Base-by-base conservation (phyloP, 2,797 vertebrate species). In the Danio kyathit region DNA sequence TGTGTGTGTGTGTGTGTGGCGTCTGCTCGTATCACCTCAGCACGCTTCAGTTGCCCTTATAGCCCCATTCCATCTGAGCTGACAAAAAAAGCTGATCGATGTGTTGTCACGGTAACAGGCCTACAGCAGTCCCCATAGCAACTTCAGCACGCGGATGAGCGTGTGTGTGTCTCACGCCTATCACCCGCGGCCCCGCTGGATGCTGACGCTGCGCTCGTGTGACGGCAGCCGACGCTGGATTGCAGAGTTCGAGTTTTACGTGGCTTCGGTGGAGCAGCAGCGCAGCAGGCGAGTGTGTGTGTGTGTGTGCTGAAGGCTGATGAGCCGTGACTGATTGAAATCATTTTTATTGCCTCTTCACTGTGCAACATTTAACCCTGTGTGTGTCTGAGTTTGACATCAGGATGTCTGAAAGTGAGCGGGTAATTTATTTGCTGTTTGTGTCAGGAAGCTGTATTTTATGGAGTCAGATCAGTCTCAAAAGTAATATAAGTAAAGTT, bases 91-190 rank as follows among this genome's bases (percentile, higher is more conserved):
- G 29, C 46, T 84, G 73, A 74, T 67, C 67, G 48, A 78, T 74
- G 75, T 84, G 69, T 77, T 81, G 65, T 86, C 66, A 41, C 79
- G 74, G 54, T 75, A 86, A 89, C 86, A 99, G 97, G 97, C 96
- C 86, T 98, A 97, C 94, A 95, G 91, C 93, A 94, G 94, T 92
- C 95, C 96, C 92, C 92, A 93, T 91, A 94, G 95, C 94, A 98
- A 99, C 94, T 99, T 97, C 96, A 98, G 95, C 93, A 94, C 89
- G 91, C 96, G 94, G 94, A 95, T 99, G 95, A 97, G 95, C 73
- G 97, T 97, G 95, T 99, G 97, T 91, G 94, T 97, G 92, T 98
- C 97, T 93, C 96, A 93, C 92, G 95, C 95, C 91, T 97, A 96
- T 94, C 96, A 94, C 90, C 95, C 96, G 75, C 95, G 96, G 92